These are phyloP conservation scores for Macropis europaea DNA, from an alignment of 2,888 invertebrate species.

Conservation along the genomic window DNA sequence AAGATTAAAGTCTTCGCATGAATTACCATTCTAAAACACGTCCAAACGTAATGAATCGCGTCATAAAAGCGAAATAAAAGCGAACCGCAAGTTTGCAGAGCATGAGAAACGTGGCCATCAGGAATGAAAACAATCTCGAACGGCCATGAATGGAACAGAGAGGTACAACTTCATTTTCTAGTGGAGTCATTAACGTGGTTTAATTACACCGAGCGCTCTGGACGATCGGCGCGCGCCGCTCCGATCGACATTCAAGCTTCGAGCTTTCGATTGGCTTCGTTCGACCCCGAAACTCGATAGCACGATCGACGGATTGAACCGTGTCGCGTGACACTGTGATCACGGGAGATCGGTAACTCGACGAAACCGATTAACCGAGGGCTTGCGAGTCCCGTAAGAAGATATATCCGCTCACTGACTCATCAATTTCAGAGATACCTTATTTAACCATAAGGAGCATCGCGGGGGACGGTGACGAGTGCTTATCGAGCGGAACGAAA, in stretches of 20 bases:
- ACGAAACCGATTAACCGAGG: slow-evolving; percentile 46
- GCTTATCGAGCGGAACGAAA: not conserved
- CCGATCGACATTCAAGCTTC: slow-evolving; percentile 21
- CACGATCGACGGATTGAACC: slow-evolving; percentile 41
- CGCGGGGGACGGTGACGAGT: not conserved
- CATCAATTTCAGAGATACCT: slow-evolving; percentile 52
- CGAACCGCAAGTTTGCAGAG: no score
- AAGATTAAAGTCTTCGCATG: no score
- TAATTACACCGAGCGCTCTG: not conserved
- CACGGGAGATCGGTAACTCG: slow-evolving; percentile 43
- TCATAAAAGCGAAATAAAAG: no score
- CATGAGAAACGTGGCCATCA: not conserved
- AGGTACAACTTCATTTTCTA: slow-evolving; percentile 2
- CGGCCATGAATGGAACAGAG: not conserved
- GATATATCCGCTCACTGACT: slow-evolving; percentile 58
- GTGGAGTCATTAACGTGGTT: not conserved
- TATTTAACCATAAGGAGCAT: slow-evolving; percentile 37
- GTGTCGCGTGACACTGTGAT: slow-evolving; percentile 27
- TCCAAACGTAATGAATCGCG: no score
- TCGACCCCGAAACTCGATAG: slow-evolving; percentile 29
- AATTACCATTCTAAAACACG: no score
- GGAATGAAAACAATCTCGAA: not conserved
- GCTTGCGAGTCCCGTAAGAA: slow-evolving; percentile 40
- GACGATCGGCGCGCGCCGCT: not conserved
- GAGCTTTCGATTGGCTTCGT: slow-evolving; percentile 37